These are phyloP conservation scores for Hypselothyrea guttata DNA, from an alignment of 2,888 invertebrate genomes.

Conservation along the genomic window DNA sequence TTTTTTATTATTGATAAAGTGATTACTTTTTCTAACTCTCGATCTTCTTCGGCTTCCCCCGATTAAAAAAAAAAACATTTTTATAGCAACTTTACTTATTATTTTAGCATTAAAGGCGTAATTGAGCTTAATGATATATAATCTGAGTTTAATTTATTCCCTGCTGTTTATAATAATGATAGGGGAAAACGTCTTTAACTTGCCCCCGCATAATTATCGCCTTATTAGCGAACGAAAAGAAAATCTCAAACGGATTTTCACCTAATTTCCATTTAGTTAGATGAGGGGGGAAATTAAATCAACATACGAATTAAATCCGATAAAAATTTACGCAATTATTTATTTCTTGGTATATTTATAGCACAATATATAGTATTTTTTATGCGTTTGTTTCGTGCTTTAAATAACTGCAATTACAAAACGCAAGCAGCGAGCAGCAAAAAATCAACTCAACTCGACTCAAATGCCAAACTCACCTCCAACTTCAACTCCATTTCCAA, in stretches of 20 bases:
- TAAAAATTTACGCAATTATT: slow-evolving; percentile 67
- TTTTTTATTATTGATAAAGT: too few relatives aligned
- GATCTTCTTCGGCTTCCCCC: too few relatives aligned
- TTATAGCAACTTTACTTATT: too few relatives aligned
- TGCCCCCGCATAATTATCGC: slow-evolving; percentile 49
- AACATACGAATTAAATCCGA: slow-evolving; percentile 47
- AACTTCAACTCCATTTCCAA: too few relatives aligned
- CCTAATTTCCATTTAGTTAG: slow-evolving; percentile 52
- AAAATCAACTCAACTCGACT: slow-evolving; percentile 13
- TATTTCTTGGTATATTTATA: slow-evolving; percentile 24
- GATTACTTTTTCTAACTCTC: too few relatives aligned
- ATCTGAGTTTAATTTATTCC: slow-evolving; percentile 37
- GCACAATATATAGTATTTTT: too few relatives aligned
- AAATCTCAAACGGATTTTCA: slow-evolving; percentile 53
- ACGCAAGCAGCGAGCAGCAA: slow-evolving; percentile 49
- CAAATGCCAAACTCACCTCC: slow-evolving; percentile 10
- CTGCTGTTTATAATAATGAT: slow-evolving; percentile 8
- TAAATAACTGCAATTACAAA: slow-evolving; percentile 75
- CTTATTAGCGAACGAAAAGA: neutral
- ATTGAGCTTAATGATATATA: slow-evolving; percentile 34
- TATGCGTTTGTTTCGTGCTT: slow-evolving; percentile 44
- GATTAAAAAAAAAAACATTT: too few relatives aligned
- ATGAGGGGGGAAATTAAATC: slow-evolving; percentile 43
- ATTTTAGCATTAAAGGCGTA: slow-evolving; percentile 8
- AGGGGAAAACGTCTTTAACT: slow-evolving; percentile 36